Conservation (phyloP, 2,113 vertebrate genomes). For the Arothron firmamentum region DNA sequence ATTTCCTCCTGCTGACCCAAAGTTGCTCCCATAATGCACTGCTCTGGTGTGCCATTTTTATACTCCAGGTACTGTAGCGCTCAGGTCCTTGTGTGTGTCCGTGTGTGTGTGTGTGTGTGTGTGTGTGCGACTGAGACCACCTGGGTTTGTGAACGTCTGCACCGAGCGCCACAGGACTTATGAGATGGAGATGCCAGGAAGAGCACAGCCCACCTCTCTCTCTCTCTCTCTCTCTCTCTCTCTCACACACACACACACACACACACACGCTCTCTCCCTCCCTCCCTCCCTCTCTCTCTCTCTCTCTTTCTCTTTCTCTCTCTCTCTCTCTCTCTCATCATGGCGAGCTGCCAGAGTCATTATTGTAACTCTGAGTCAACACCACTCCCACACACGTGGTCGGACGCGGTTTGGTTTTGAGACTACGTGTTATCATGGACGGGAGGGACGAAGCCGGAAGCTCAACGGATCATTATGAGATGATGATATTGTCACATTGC, state of each 20-base stretch:
- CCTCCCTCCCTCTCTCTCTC: conserved; percentile 9
- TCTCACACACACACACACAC: conserved; percentile 11
- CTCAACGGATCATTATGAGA: no score
- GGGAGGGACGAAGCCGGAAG: no score
- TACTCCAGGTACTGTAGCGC: conserved; percentile 3
- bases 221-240: conserved; percentile 16
- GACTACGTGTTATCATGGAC: not conserved
- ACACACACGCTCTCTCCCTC: conserved; percentile 14
- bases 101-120: conserved; percentile 12
- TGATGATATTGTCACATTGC: no score
- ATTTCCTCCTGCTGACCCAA: conserved; percentile 24
- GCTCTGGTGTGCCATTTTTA: not conserved
- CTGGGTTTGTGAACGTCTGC: conserved; percentile 11
- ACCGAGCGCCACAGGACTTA: conserved; percentile 33
- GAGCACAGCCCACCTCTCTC: conserved; percentile 43
- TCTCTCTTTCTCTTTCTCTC: conserved; percentile 13
- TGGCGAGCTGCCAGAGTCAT: conserved; percentile 47
- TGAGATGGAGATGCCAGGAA: conserved; percentile 48
- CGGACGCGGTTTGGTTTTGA: not conserved
- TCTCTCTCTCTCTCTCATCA: conserved; percentile 28
- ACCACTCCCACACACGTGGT: conserved; percentile 2
- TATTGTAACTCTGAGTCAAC: conserved; percentile 59
- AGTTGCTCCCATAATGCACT: not conserved
- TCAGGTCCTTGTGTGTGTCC: not conserved
- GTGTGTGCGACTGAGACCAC: not conserved